Evolutionary conservation across 1,140 invertebrate genomes (phyloP).

Genomic region (Sycobia sp.): DNA sequence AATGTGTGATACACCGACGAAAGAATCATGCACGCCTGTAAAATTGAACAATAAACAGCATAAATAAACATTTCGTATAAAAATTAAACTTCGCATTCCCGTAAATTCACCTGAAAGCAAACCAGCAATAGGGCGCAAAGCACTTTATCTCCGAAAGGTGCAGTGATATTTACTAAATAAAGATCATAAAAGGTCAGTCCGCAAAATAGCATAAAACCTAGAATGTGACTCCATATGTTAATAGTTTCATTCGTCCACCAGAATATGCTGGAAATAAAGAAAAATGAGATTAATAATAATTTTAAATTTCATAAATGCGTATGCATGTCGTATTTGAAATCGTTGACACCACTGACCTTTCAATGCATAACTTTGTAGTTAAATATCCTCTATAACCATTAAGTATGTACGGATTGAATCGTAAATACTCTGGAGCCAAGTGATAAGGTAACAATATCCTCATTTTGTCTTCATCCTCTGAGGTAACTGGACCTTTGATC

Average conservation of each 20-base stretch:
- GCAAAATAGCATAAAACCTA: slow-evolving; percentile 88
- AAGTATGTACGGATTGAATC: slow-evolving; percentile 78
- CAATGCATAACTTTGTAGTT: slow-evolving; percentile 80
- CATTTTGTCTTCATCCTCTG: slow-evolving; percentile 56
- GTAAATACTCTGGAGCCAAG: slow-evolving; percentile 80
- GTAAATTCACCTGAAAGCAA: slow-evolving; percentile 80
- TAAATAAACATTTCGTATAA: slow-evolving; percentile 1
- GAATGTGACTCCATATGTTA: slow-evolving; percentile 96
- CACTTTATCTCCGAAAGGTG: slow-evolving; percentile 79
- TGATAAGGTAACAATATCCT: slow-evolving; percentile 61
- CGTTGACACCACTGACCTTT: slow-evolving; percentile 73
- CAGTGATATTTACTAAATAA: slow-evolving; percentile 77
- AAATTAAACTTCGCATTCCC: slow-evolving; percentile 20
- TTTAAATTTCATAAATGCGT: slow-evolving; percentile 1
- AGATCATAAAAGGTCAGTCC: slow-evolving; percentile 85
- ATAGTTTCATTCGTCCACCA: slow-evolving; percentile 97
- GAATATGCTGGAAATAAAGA: slow-evolving; percentile 73
- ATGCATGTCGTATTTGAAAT: background rate
- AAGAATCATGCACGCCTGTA: slow-evolving; percentile 88
- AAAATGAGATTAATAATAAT: background rate
- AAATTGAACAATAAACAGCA: background rate
- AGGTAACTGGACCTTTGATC: slow-evolving; percentile 44
- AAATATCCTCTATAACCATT: slow-evolving; percentile 77
- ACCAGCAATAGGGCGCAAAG: slow-evolving; percentile 81
- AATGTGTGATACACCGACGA: slow-evolving; percentile 94